phyloP scores from a whole-genome alignment of 2,888 invertebrate genomes.

The Rhingia rostrata region DNA sequence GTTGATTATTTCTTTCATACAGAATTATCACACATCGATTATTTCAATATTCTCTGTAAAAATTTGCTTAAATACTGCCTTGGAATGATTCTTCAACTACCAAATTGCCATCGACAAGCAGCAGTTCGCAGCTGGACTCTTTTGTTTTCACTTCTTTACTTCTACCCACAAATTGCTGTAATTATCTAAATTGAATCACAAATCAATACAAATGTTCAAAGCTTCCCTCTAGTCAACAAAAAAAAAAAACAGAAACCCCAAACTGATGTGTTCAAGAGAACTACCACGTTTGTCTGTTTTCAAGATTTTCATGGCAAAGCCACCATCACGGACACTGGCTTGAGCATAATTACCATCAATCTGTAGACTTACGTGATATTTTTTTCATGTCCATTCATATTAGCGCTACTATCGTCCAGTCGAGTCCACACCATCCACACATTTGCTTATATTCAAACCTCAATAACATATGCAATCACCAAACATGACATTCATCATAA shows the following conservation, averaged over 20 bases:
- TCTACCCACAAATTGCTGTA: slow-evolving; percentile 55
- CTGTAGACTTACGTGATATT: slow-evolving; percentile 73
- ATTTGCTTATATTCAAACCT: slow-evolving; percentile 70
- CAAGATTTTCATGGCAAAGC: slow-evolving; percentile 39
- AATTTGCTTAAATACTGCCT: too few relatives aligned
- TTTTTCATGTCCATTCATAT: slow-evolving; percentile 63
- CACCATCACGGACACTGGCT: slow-evolving; percentile 45
- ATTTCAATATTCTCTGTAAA: too few relatives aligned
- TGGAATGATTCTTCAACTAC: background rate
- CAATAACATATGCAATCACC: slow-evolving; percentile 72
- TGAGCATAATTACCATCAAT: slow-evolving; percentile 71
- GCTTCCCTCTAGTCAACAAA: slow-evolving; percentile 9
- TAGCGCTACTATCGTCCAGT: slow-evolving; percentile 58
- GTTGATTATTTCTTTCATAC: too few relatives aligned
- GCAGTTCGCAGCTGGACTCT: slow-evolving; percentile 58
- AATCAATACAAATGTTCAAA: slow-evolving; percentile 70
- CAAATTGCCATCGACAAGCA: background rate
- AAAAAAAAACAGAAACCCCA: slow-evolving; percentile 5
- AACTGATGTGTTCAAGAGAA: slow-evolving; percentile 39
- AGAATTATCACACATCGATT: too few relatives aligned
- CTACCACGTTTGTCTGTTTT: slow-evolving; percentile 42
- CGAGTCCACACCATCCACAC: slow-evolving; percentile 31
- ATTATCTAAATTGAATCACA: slow-evolving; percentile 72
- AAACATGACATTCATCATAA: slow-evolving; percentile 74
- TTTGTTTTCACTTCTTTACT: slow-evolving; percentile 46